Evolutionary conservation across 2,113 vertebrate genomes (phyloP), one percentile per base, ranked within the genome.

Genomic region (Corythaeola cristata): DNA sequence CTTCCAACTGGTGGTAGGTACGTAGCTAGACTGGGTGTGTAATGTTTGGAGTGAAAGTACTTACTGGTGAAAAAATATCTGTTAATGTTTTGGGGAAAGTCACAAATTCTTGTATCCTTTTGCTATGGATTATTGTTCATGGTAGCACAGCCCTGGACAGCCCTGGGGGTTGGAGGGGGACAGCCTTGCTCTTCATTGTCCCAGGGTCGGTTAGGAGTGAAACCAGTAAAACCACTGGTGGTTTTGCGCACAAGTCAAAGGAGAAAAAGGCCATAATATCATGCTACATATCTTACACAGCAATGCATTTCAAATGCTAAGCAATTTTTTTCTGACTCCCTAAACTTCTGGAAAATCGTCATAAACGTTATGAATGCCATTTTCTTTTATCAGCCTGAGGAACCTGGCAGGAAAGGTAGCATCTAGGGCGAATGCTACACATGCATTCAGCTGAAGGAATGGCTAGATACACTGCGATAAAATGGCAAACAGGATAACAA

Each of bases 1-100:
- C n/a, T 93, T 91, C 9, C 24, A 78, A 2, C 9, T 41, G 35
- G 21, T 44, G 8, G 16, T 32, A 52, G 37, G 64, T 53, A 72
- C 0, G 0, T 50, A 81, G 22, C 7, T 64, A 59, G 49, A 55
- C 12, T 33, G 53, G 53, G 17, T 10, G n/a, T 24, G 18, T 55
- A 77, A 44, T 28, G 7, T 73, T 85, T 49, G 49, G 28, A 47
- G 39, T 63, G n/a, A 49, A 71, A 47, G 49, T 49, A 26, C 49
- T 41, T 63, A 55, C 30, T 30, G 64, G 88, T 23, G 10, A 69
- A 93, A 85, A 88, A 60, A 63, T 9, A 2, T 33, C 27, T 44
- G 10, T 30, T 37, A 74, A 2, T 66, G 27, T 66, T 90, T 47
- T 66, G 26, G 11, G 17, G 20, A 53, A 75, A 47, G 52, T 60